A percentile compares a stretch with the other conserved stretches of the same genome.
Conservation (phyloP, 2,113 vertebrate species). For the Psilopogon haemacephalus region DNA sequence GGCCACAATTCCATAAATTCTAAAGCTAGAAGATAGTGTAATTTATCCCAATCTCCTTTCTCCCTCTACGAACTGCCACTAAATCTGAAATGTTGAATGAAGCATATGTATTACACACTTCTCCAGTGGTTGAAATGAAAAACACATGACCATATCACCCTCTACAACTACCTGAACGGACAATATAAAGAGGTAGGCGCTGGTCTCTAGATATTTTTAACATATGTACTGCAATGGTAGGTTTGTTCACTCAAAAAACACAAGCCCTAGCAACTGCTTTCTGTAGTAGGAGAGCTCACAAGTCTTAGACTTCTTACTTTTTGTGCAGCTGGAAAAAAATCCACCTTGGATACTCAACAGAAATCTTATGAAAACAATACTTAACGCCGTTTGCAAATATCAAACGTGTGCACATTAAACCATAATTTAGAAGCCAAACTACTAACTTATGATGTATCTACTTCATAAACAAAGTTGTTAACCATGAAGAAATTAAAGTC, state of each 20-base stretch:
- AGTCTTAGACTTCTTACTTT: background rate
- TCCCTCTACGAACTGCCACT: background rate
- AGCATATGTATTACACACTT: background rate
- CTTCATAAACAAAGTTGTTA: slow-evolving; percentile 50
- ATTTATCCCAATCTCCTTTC: background rate
- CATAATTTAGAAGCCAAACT: background rate
- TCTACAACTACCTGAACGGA: too few relatives aligned
- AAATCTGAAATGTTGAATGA: background rate
- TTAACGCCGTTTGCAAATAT: background rate
- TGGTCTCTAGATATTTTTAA: background rate
- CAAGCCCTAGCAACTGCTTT: background rate
- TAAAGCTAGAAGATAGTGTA: background rate
- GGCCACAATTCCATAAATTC: background rate
- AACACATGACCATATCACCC: background rate
- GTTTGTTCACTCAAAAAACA: background rate
- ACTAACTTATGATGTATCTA: background rate
- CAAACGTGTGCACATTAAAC: rapidly evolving
- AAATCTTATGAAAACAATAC: background rate
- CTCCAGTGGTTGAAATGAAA: background rate
- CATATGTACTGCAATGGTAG: rapidly evolving
- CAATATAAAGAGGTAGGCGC: too few relatives aligned
- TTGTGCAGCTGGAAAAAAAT: background rate
- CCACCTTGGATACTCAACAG: background rate
- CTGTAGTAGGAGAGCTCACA: background rate
- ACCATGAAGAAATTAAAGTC: slow-evolving; percentile 28